A percentile compares a stretch with the other conserved stretches of the same genome.
These are phyloP conservation scores for Cetonia aurata DNA, from an alignment of 2,888 invertebrate species.

Conservation along the genomic window DNA sequence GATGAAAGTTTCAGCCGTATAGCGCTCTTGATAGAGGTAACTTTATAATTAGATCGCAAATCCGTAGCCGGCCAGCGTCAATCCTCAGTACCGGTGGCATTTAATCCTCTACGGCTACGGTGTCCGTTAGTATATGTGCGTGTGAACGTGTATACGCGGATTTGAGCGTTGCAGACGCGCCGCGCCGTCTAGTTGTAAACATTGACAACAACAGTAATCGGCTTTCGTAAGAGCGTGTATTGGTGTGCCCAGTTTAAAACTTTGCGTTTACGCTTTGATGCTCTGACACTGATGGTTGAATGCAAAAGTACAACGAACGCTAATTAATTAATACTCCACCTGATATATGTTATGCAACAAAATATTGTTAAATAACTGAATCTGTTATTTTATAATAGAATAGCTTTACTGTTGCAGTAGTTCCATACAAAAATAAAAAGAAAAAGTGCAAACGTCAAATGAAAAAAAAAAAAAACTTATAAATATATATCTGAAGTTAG, in stretches of 20 bases:
- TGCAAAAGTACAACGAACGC: too few species aligned
- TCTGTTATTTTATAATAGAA: too few species aligned
- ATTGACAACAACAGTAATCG: slow-evolving; percentile 53
- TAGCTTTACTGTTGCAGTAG: too few species aligned
- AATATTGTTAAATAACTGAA: too few species aligned
- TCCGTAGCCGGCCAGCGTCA: slow-evolving; percentile 51
- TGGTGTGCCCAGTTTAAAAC: background rate
- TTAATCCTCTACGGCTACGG: slow-evolving; percentile 48
- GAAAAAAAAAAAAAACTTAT: too few species aligned
- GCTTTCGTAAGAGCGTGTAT: slow-evolving; percentile 23
- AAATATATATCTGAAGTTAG: too few species aligned
- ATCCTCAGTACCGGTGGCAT: slow-evolving; percentile 19
- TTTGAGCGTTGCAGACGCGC: slow-evolving; percentile 24
- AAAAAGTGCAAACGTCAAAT: too few species aligned
- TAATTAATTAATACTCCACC: too few species aligned
- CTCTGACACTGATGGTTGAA: too few species aligned
- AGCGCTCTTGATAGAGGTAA: slow-evolving; percentile 48
- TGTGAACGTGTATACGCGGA: background rate
- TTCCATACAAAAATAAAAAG: too few species aligned
- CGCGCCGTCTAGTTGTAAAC: slow-evolving; percentile 52
- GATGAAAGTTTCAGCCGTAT: slow-evolving; percentile 43
- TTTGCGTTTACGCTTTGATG: too few species aligned
- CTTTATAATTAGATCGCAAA: slow-evolving; percentile 61
- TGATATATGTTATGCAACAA: too few species aligned
- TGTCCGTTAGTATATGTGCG: slow-evolving; percentile 47